A percentile compares a stretch with the other conserved stretches of the same genome.
phyloP scores from a whole-genome alignment of 2,888 invertebrate genomes.

The Hermodice carunculata region DNA sequence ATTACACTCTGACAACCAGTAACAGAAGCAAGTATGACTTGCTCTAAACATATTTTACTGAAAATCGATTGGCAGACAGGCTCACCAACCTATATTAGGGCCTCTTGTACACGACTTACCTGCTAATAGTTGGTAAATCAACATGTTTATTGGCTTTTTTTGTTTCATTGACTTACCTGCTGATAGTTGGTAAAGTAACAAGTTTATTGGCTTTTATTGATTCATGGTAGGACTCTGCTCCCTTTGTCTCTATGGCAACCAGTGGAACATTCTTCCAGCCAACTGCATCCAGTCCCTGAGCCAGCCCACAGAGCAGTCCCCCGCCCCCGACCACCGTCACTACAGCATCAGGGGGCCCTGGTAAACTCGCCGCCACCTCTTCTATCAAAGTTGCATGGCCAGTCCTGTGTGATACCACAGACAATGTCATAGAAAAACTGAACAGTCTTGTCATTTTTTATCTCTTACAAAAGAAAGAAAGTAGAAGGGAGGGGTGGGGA shows the following conservation, averaged over 20 bases:
- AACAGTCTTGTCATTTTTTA: too few species aligned
- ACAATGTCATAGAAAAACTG: not conserved
- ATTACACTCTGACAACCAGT: not conserved
- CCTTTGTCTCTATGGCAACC: constrained; percentile 72
- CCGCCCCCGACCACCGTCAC: constrained; percentile 72
- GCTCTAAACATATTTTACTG: not conserved
- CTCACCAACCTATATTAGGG: too few species aligned
- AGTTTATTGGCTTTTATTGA: constrained; percentile 67
- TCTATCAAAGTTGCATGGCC: constrained; percentile 70
- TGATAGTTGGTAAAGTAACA: constrained; percentile 68
- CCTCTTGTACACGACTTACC: too few species aligned
- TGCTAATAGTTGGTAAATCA: constrained; percentile 68
- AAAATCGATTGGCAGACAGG: not conserved
- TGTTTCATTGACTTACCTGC: constrained; percentile 67
- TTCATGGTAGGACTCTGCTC: constrained; percentile 70
- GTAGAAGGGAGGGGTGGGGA: too few species aligned
- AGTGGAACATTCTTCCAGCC: constrained; percentile 70
- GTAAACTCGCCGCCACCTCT: constrained; percentile 69
- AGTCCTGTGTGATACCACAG: too few species aligned
- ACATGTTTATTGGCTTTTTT: constrained; percentile 67
- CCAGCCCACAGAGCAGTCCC: constrained; percentile 69
- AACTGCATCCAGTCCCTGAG: constrained; percentile 45
- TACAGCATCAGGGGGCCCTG: constrained; percentile 67
- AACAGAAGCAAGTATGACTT: not conserved
- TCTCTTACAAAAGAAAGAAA: too few species aligned